Percentiles rank a stretch among this genome's conserved stretches.
These are phyloP conservation scores for Scaptomyza flava DNA, from an alignment of 2,888 invertebrate genomes.

Conservation along the genomic window DNA sequence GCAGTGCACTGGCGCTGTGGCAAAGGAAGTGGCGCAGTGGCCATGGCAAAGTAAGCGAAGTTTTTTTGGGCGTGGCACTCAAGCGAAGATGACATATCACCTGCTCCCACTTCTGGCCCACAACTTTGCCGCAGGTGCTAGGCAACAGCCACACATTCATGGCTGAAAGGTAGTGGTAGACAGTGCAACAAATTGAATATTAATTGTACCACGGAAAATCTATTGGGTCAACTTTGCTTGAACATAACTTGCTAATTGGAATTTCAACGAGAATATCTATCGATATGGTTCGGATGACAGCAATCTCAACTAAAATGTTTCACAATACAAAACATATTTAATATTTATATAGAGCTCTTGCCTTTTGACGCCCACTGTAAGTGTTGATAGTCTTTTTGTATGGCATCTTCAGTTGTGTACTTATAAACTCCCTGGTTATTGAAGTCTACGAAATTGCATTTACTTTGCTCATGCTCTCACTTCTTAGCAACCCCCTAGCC, in stretches of 20 bases:
- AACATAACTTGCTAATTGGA: background rate
- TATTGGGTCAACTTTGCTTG: background rate
- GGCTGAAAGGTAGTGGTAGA: background rate
- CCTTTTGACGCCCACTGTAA: constrained; percentile 34
- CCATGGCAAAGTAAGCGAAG: background rate
- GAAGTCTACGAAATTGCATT: constrained; percentile 77
- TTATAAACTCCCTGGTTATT: constrained; percentile 73
- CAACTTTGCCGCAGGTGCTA: constrained; percentile 3
- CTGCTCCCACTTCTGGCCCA: constrained; percentile 16
- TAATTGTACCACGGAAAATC: background rate
- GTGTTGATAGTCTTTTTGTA: constrained; percentile 21
- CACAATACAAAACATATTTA: background rate
- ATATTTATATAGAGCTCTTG: background rate
- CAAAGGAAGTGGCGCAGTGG: constrained; percentile 1
- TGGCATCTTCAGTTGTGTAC: constrained; percentile 56
- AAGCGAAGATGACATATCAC: constrained; percentile 55
- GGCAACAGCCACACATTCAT: constrained; percentile 20
- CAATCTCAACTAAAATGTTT: background rate
- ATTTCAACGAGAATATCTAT: background rate
- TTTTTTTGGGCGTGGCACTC: constrained; percentile 33
- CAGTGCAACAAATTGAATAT: constrained; percentile 20
- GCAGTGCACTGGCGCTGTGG: constrained; percentile 33
- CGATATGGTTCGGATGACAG: background rate
- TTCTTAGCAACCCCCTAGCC: background rate
- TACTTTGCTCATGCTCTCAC: constrained; percentile 53